Percentiles rank a stretch among this genome's conserved stretches.
These are phyloP conservation scores for Megaleporinus macrocephalus DNA, from an alignment of 2,113 vertebrate genomes.

Conservation along the genomic window DNA sequence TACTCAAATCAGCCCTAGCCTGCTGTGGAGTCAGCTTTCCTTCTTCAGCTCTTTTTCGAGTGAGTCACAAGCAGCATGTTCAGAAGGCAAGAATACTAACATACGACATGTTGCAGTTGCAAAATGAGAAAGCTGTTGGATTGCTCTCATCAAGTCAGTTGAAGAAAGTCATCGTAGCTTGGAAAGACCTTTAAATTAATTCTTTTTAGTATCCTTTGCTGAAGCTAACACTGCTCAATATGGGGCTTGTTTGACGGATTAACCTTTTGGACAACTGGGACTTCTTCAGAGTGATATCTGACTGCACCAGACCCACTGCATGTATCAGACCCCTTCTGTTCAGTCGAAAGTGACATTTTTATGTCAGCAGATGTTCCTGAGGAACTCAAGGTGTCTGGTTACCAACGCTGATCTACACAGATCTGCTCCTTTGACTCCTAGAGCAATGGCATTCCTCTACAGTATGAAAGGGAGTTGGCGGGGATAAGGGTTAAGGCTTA, in stretches of 20 bases:
- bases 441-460: background rate
- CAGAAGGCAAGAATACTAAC: too few species aligned
- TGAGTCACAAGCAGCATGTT: too few species aligned
- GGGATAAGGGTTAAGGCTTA: constrained; percentile 5
- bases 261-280: background rate
- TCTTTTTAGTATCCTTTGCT: background rate
- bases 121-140: too few species aligned
- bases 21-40: too few species aligned
- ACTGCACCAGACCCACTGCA: background rate
- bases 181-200: background rate
- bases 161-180: too few species aligned
- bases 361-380: background rate
- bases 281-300: background rate
- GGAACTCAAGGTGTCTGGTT: background rate
- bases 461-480: background rate
- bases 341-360: background rate
- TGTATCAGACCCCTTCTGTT: background rate
- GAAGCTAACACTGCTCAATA: background rate
- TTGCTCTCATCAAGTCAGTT: too few species aligned
- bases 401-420: background rate
- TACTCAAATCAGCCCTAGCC: too few species aligned
- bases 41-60: too few species aligned
- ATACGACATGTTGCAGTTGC: too few species aligned
- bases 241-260: background rate
- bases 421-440: background rate